Percentiles rank a stretch among this genome's conserved stretches.
phyloP scores from a whole-genome alignment of 2,888 invertebrate genomes.

The Eugnorisma glareosa region DNA sequence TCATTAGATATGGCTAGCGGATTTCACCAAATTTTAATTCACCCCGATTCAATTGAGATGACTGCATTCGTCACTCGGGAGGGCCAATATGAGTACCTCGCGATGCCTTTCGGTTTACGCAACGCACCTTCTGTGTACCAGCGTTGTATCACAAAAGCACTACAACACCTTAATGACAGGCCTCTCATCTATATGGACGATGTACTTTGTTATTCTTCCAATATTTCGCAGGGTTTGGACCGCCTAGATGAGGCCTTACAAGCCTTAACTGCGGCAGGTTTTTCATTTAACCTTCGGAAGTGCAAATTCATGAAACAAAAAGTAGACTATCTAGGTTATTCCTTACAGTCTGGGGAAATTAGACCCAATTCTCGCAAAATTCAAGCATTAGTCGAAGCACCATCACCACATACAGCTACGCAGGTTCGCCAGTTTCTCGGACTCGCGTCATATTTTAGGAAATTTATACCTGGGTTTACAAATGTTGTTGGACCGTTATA shows the following conservation, averaged over 20 bases:
- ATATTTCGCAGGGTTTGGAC: slow-evolving; percentile 3
- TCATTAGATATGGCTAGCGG: slow-evolving; percentile 1
- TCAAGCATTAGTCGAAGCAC: slow-evolving; percentile 38
- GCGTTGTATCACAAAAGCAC: not conserved
- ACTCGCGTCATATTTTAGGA: slow-evolving; percentile 7
- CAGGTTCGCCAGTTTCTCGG: not conserved
- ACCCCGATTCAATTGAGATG: not conserved
- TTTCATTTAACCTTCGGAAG: slow-evolving; percentile 57
- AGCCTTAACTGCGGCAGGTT: slow-evolving; percentile 39
- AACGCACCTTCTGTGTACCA: slow-evolving; percentile 11
- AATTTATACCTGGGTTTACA: not conserved
- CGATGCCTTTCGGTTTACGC: not conserved
- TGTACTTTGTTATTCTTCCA: not conserved
- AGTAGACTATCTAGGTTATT: slow-evolving; percentile 56
- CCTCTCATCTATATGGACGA: slow-evolving; percentile 7
- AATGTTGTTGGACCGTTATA: not conserved
- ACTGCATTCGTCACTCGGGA: slow-evolving; percentile 5
- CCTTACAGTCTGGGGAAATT: slow-evolving; percentile 42
- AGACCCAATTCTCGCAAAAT: slow-evolving; percentile 58
- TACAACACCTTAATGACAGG: too few species aligned
- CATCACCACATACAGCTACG: not conserved
- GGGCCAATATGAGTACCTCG: too few species aligned
- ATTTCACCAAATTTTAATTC: slow-evolving; percentile 1
- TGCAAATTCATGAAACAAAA: slow-evolving; percentile 26
- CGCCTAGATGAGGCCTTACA: slow-evolving; percentile 2